These are phyloP conservation scores for Eidolon dupreanum DNA, from an alignment of 2,797 vertebrate genomes.

Conservation along the genomic window DNA sequence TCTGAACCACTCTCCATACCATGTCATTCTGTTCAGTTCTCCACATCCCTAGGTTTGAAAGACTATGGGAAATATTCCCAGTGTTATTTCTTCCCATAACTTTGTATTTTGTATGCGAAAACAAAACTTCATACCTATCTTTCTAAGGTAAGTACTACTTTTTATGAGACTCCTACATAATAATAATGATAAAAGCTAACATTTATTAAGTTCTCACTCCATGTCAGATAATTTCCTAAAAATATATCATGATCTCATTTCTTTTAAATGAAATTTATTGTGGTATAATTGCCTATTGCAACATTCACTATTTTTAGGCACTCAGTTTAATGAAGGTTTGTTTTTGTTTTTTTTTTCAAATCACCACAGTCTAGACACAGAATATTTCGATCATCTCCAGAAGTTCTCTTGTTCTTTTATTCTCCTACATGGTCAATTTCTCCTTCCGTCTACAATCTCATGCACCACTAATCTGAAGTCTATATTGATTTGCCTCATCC, in stretches of 20 bases:
- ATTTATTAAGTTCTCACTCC: background rate
- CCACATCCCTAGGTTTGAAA: background rate
- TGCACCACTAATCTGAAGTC: background rate
- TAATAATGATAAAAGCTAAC: background rate
- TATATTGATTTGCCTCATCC: background rate
- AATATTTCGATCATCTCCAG: background rate
- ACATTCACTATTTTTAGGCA: background rate
- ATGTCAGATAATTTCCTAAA: background rate
- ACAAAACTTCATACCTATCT: background rate
- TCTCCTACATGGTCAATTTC: background rate
- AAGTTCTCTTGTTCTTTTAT: background rate
- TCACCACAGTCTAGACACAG: background rate
- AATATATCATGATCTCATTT: background rate
- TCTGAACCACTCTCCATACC: background rate
- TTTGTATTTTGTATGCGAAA: background rate
- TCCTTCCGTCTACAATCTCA: background rate
- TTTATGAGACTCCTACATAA: background rate
- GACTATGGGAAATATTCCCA: background rate
- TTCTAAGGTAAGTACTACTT: background rate
- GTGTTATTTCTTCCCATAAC: background rate
- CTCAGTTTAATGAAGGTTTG: background rate
- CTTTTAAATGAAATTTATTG: background rate
- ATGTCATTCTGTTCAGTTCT: background rate
- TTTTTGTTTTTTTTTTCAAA: background rate
- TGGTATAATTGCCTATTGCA: background rate